Evolutionary conservation across 2,888 invertebrate species (phyloP), one percentile per base, ranked within the genome.

Genomic region (Empis stercorea): DNA sequence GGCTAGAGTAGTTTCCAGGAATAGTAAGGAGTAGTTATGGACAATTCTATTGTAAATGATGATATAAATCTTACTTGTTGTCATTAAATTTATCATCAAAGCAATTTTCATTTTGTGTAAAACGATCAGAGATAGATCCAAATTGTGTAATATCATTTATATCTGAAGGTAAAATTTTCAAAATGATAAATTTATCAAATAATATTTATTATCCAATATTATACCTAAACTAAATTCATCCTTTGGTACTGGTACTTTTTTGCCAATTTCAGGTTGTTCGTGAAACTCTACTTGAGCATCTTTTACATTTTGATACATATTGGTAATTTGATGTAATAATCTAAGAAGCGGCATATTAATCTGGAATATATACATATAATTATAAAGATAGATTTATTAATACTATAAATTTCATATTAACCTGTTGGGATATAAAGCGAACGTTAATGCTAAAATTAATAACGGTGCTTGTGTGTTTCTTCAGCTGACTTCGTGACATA

Each of bases 291-390:
- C 82, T 63, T 92, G 89, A 0, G 94, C 94, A 63, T 94, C 92
- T 63, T 92, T 89, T 2, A 95, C 92, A 65, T 94, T 95, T 69
- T 93, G 92, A 69, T 94, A 93, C 93, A 96, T 94, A 61, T 92
- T 94, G 60, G 87, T 88, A 61, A 96, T 94, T 73, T 96, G 96
- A 71, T 96, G 94, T 49, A 95, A 74, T 45, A 96, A 75, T 44
- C 96, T 74, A 41, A 96, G 71, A 34, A 96, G 71, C 0, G 95
- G 94, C 94, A 96, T 94, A 68, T 96, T 96, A 2, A 96, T 81
- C 79, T 80, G 52, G 2, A 50, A 55, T 37, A 48, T 43, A 17
- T 23, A n/a, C 20, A 34, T 30, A 47, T 34, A 42, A 20, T 45
- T 30, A 10, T 48, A 27, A 44, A 27, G 10, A 27, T 11, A 14